Evolutionary conservation across 2,888 invertebrate genomes (phyloP).

Genomic region (Suillia variegata): DNA sequence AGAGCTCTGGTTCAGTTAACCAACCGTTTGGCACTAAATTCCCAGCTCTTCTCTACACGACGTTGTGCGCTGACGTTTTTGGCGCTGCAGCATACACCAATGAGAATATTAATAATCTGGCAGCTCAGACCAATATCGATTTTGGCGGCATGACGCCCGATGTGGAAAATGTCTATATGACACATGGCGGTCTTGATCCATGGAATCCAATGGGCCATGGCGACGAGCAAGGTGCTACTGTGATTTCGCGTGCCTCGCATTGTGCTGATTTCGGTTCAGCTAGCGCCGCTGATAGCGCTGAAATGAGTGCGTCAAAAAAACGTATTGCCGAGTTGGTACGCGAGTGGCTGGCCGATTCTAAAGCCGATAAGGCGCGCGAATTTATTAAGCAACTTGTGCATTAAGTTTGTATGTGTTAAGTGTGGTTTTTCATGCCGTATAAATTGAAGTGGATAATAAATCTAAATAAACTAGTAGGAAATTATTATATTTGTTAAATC

Average conservation of each 20-base stretch:
- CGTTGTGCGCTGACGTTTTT: slow-evolving; percentile 50
- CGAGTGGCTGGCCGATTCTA: slow-evolving; percentile 47
- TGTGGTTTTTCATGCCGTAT: no score
- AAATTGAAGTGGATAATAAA: no score
- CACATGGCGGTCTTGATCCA: slow-evolving; percentile 66
- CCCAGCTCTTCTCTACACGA: slow-evolving; percentile 46
- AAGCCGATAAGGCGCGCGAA: background rate
- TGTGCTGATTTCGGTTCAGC: slow-evolving; percentile 53
- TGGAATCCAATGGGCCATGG: slow-evolving; percentile 64
- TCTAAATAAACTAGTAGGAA: no score
- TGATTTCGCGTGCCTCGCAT: slow-evolving; percentile 51
- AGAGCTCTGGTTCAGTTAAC: slow-evolving; percentile 68
- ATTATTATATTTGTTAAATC: no score
- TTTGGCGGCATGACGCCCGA: slow-evolving; percentile 63
- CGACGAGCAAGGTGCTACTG: slow-evolving; percentile 43
- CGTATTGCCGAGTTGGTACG: slow-evolving; percentile 44
- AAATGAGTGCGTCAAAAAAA: slow-evolving; percentile 52
- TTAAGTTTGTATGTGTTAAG: slow-evolving; percentile 9
- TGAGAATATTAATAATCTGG: slow-evolving; percentile 34
- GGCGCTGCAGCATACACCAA: slow-evolving; percentile 39
- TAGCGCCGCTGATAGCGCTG: slow-evolving; percentile 37
- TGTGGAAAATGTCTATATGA: slow-evolving; percentile 63
- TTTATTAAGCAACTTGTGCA: slow-evolving; percentile 7
- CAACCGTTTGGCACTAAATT: slow-evolving; percentile 65
- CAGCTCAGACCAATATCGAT: slow-evolving; percentile 59